Conservation (phyloP, 53 echinoderm and acorn worm genomes). For the Hippasteria phrygiana region DNA sequence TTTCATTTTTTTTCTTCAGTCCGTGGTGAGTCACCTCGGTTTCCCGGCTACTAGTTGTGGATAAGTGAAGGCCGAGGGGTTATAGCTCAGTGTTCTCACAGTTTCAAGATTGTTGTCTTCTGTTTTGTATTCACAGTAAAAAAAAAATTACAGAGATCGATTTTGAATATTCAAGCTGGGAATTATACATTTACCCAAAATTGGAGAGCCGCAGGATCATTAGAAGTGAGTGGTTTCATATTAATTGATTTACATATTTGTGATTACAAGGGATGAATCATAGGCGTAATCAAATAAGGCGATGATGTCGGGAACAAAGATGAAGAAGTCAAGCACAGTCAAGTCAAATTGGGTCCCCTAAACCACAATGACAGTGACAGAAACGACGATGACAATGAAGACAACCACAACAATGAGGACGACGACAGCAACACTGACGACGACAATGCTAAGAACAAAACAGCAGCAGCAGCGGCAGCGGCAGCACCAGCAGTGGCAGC, state of each 20-base stretch:
- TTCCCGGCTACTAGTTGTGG: neutral
- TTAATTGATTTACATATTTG: conserved; percentile 38
- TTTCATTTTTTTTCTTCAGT: neutral
- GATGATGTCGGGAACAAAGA: too few species aligned
- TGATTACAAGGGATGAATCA: conserved; percentile 30
- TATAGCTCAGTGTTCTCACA: neutral
- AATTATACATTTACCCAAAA: conserved; percentile 15
- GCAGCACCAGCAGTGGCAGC: too few species aligned
- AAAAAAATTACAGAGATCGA: conserved; percentile 1
- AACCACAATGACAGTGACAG: too few species aligned
- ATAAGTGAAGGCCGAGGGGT: neutral
- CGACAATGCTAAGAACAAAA: too few species aligned
- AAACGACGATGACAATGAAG: too few species aligned
- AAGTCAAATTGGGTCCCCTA: neutral
- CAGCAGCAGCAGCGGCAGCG: too few species aligned
- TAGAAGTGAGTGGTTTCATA: conserved; percentile 18
- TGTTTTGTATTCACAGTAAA: conserved; percentile 8
- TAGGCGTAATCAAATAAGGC: neutral
- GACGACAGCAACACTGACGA: too few species aligned
- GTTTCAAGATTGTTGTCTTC: conserved; percentile 29
- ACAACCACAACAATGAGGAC: too few species aligned
- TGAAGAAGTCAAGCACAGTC: neutral
- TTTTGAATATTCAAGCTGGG: conserved; percentile 22
- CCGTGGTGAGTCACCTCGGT: neutral
- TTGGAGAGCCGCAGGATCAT: neutral